Conservation (phyloP, 1,140 invertebrate species). For the Rhagoletis zephyria region DNA sequence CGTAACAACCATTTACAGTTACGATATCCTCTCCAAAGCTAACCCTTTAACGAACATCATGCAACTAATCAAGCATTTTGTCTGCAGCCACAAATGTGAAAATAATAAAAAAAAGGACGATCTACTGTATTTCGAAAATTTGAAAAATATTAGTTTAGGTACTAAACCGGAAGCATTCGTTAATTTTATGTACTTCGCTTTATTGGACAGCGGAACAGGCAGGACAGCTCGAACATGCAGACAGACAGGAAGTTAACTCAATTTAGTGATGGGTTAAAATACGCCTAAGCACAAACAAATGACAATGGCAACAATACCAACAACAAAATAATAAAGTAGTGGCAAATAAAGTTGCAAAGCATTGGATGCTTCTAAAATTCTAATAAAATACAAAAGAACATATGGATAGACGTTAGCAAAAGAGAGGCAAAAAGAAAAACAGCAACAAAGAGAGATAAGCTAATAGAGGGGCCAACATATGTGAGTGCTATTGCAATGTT, state of each 20-base stretch:
- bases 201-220: not conserved
- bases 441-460: slow-evolving; percentile 38
- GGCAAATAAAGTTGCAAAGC: not conserved
- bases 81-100: not conserved
- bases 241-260: slow-evolving; percentile 49
- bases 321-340: not conserved
- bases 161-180: not conserved
- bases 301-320: slow-evolving; percentile 34
- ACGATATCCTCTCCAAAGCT: not conserved
- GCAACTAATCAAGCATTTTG: slow-evolving; percentile 8
- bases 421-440: not conserved
- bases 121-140: not conserved
- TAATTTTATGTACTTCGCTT: not conserved
- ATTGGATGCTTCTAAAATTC: slow-evolving; percentile 36
- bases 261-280: slow-evolving; percentile 40
- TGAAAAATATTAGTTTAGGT: not conserved
- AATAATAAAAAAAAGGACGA: not conserved
- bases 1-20: slow-evolving; percentile 5
- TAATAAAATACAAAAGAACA: slow-evolving; percentile 21
- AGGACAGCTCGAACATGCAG: not conserved
- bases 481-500: not conserved
- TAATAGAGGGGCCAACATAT: not conserved
- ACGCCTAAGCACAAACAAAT: slow-evolving; percentile 31
- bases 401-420: not conserved
- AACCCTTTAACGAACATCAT: not conserved